A percentile compares a stretch with the other conserved stretches of the same genome.
phyloP scores from a whole-genome alignment of 2,888 invertebrate genomes.

The Rhodophaea formosa region DNA sequence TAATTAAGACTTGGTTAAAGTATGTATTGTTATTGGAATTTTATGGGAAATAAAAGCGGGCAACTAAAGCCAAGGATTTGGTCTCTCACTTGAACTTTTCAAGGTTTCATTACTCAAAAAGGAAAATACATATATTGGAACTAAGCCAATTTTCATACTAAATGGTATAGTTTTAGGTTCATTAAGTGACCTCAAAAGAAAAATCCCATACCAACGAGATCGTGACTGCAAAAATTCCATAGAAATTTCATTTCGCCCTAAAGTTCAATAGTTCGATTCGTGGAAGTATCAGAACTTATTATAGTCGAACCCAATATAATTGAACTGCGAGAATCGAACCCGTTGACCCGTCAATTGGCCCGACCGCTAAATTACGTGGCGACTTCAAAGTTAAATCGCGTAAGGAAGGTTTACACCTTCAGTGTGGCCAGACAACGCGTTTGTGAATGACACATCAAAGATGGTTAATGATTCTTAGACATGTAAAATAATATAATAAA shows the following conservation, averaged over 20 bases:
- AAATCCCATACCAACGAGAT: neutral
- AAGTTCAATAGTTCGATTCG: neutral
- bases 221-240: constrained; percentile 19
- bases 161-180: too few relatives aligned
- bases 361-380: constrained; percentile 4
- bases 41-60: neutral
- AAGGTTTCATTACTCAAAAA: too few relatives aligned
- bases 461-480: too few relatives aligned
- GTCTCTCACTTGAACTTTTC: too few relatives aligned
- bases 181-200: neutral
- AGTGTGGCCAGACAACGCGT: too few relatives aligned
- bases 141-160: too few relatives aligned
- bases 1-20: constrained; percentile 3
- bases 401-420: neutral
- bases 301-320: constrained; percentile 1
- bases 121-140: too few relatives aligned
- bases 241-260: neutral
- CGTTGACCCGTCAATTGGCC: constrained; percentile 3
- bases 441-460: too few relatives aligned
- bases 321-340: neutral
- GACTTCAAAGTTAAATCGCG: neutral
- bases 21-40: neutral
- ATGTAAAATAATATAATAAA: too few relatives aligned
- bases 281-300: neutral
- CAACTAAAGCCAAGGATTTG: too few relatives aligned